Base-by-base conservation (phyloP, 2,888 invertebrate genomes). In the Acleris laterana region DNA sequence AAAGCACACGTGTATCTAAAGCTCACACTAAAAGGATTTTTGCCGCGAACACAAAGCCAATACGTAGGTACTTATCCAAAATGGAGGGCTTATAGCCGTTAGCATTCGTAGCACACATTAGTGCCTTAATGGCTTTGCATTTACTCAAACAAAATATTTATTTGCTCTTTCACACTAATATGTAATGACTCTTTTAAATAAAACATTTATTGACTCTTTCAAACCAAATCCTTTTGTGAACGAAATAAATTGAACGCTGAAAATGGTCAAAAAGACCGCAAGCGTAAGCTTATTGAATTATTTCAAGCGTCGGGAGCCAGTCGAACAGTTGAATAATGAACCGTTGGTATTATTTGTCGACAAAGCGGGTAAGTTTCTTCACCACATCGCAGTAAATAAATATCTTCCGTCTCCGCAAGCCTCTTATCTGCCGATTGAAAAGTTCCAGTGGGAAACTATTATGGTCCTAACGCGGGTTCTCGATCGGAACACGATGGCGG, bases 381-480 rank as follows among this genome's bases (percentile, higher is more conserved):
- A 69, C 73, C 70, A 71, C 70, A 64, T 69, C 74, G 84, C 76
- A 81, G 86, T 85, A 87, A 89, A 88, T 89, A 89, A 88, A 89
- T 88, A 88, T 85, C 77, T 77, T 73, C 76, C 74, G 81, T 80
- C 77, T 73, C 84, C 86, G 75, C 86, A 90, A 90, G 89, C 89
- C 87, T 87, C 90, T 90, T 90, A 90, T 82, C 86, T 81, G 73
- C 49, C 87, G 82, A 89, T 89, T 87, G 90, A 83, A 90, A 89
- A 89, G 84, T 89, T 87, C 75, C 76, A 77, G 77, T 70, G 79
- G 80, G 80, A 76, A 86, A 88, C 85, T 87, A 83, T 80, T 76
- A 73, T 60, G 63, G 17, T 63, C 51, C 66, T 82, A 85, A 70
- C 71, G 75, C 13, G 42, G 68, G 64, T 75, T 77, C 74, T 82